phyloP scores from a whole-genome alignment of 2,797 vertebrate species.

The Xenops minutus region DNA sequence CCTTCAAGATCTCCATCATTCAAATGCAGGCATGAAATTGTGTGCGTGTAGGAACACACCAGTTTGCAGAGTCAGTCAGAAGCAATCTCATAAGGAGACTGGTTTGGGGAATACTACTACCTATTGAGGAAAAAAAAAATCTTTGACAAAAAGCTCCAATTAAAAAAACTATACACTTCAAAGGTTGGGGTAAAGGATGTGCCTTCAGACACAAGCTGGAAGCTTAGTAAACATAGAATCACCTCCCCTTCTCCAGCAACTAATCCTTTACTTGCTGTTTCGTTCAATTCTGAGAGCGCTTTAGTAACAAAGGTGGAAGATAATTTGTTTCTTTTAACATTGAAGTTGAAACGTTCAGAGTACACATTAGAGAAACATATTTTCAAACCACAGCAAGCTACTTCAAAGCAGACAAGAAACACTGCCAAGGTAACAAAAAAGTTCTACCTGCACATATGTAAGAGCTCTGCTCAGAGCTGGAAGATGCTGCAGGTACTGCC shows the following conservation, averaged over 20 bases:
- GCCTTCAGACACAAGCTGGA: not conserved
- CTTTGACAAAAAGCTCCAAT: not conserved
- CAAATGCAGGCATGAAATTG: not conserved
- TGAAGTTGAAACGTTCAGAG: not conserved
- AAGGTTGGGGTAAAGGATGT: not conserved
- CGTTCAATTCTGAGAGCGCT: not conserved
- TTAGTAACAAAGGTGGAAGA: not conserved
- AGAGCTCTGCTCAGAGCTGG: not conserved
- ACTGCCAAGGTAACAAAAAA: not conserved
- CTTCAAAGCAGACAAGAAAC: not conserved
- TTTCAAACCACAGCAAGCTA: not conserved
- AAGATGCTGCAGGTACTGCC: not conserved
- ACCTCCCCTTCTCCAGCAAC: not conserved
- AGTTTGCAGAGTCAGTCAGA: not conserved
- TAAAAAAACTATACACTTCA: not conserved
- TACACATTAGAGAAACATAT: not conserved
- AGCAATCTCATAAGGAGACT: not conserved
- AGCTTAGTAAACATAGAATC: not conserved
- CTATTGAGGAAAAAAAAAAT: not conserved
- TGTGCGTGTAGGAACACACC: not conserved
- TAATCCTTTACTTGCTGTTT: not conserved
- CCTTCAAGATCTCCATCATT: not conserved
- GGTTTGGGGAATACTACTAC: not conserved
- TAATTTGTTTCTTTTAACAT: not conserved
- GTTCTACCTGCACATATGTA: fast-evolving